A percentile compares a stretch with the other conserved stretches of the same genome.
phyloP scores from a whole-genome alignment of 1,140 invertebrate species.

The Pectinophora gossypiella region DNA sequence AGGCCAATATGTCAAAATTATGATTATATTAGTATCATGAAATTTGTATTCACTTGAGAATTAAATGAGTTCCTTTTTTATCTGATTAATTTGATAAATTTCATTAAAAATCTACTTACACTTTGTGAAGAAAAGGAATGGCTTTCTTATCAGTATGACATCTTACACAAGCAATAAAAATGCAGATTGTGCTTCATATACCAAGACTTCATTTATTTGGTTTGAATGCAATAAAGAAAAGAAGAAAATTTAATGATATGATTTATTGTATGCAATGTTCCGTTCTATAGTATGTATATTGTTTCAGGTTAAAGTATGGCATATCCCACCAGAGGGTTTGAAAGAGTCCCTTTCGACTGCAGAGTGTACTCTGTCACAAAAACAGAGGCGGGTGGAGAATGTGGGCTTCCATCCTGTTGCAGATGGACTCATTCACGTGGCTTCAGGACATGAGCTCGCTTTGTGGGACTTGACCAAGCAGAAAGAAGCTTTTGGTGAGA shows the following conservation, averaged over 20 bases:
- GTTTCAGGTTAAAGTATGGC: constrained; percentile 88
- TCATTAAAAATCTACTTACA: too few species aligned
- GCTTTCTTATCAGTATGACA: too few species aligned
- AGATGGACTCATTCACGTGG: constrained; percentile 89
- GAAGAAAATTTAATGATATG: too few species aligned
- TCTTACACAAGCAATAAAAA: too few species aligned
- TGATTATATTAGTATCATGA: too few species aligned
- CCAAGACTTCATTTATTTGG: too few species aligned
- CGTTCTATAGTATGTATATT: background rate
- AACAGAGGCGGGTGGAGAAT: constrained; percentile 88
- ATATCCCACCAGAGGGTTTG: constrained; percentile 87
- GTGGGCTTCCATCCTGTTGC: constrained; percentile 91
- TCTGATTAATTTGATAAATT: too few species aligned
- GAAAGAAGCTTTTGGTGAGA: constrained; percentile 85
- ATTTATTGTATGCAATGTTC: background rate
- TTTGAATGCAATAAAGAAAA: too few species aligned
- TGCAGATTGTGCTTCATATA: too few species aligned
- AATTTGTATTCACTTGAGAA: too few species aligned
- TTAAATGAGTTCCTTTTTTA: too few species aligned
- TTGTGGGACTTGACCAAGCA: constrained; percentile 91
- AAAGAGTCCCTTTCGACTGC: constrained; percentile 86
- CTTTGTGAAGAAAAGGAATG: too few species aligned
- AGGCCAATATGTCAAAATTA: background rate
- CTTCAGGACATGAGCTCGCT: constrained; percentile 87
- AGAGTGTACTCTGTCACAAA: constrained; percentile 87